Percentiles rank a stretch among this genome's conserved stretches.
These are phyloP conservation scores for Benthochromis sp. DNA, from an alignment of 2,113 vertebrate species.

Conservation along the genomic window DNA sequence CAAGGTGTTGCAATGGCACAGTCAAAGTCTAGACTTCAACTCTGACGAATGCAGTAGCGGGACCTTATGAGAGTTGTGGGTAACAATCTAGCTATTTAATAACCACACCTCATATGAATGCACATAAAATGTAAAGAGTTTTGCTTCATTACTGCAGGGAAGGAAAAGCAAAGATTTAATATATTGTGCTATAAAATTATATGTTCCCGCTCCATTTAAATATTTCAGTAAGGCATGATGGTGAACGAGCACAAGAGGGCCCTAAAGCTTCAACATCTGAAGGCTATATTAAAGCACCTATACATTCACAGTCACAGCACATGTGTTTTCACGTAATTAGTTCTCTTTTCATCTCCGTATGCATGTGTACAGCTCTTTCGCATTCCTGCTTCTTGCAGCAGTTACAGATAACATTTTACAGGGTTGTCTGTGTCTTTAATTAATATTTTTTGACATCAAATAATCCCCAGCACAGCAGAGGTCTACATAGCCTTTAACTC, in stretches of 20 bases:
- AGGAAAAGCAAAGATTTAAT: background rate
- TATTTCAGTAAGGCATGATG: background rate
- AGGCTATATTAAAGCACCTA: background rate
- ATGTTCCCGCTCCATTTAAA: background rate
- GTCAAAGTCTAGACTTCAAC: background rate
- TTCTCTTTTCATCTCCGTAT: background rate
- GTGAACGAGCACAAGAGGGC: background rate
- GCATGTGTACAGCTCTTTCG: background rate
- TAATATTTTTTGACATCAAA: background rate
- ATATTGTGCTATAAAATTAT: background rate
- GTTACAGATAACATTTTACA: background rate
- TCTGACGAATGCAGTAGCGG: background rate
- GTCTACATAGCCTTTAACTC: background rate
- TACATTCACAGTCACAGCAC: background rate
- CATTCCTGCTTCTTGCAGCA: background rate
- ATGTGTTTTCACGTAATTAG: background rate
- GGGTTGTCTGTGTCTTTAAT: background rate
- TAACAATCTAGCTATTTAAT: background rate
- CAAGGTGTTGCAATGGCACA: background rate
- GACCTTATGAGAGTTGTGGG: background rate
- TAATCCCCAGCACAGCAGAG: background rate
- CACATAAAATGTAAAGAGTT: background rate
- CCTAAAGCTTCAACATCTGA: background rate
- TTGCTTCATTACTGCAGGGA: background rate
- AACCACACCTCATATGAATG: background rate